Conservation (phyloP, 2,888 invertebrate genomes). For the Nasonia oneida region DNA sequence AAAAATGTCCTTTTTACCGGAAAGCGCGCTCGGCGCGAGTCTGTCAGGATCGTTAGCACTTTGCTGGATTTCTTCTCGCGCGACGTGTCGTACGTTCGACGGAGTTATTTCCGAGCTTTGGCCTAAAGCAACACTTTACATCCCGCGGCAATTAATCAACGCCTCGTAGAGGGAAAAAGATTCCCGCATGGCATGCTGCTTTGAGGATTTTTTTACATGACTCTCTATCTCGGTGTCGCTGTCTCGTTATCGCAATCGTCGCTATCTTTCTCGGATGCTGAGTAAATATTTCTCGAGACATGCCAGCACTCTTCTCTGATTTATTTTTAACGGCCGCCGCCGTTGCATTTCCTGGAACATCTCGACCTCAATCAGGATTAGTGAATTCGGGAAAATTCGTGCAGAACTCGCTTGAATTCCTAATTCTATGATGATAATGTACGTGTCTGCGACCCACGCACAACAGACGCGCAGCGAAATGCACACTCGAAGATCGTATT, state of each 20-base stretch:
- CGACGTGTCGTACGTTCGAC: conserved; percentile 28
- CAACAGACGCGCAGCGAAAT: neutral
- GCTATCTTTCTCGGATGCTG: conserved; percentile 34
- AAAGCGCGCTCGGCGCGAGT: conserved; percentile 11
- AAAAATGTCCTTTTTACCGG: conserved; percentile 38
- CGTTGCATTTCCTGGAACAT: conserved; percentile 14
- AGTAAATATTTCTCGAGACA: conserved; percentile 49
- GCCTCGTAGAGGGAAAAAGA: conserved; percentile 42
- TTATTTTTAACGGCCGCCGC: conserved; percentile 24
- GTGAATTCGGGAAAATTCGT: neutral
- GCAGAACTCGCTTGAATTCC: neutral
- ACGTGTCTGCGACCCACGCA: neutral
- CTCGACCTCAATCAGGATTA: neutral
- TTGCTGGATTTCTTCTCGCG: neutral
- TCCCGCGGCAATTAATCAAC: conserved; percentile 71
- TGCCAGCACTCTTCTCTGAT: conserved; percentile 24
- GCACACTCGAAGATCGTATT: neutral
- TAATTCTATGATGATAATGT: neutral
- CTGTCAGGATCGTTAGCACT: conserved; percentile 43
- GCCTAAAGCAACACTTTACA: conserved; percentile 62
- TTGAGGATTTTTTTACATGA: neutral
- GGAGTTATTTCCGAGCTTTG: neutral
- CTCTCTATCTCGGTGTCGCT: neutral
- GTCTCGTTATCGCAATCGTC: conserved; percentile 57
- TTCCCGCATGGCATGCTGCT: conserved; percentile 12